Evolutionary conservation across 2,113 vertebrate genomes (phyloP).

Genomic region (Clinocottus analis): DNA sequence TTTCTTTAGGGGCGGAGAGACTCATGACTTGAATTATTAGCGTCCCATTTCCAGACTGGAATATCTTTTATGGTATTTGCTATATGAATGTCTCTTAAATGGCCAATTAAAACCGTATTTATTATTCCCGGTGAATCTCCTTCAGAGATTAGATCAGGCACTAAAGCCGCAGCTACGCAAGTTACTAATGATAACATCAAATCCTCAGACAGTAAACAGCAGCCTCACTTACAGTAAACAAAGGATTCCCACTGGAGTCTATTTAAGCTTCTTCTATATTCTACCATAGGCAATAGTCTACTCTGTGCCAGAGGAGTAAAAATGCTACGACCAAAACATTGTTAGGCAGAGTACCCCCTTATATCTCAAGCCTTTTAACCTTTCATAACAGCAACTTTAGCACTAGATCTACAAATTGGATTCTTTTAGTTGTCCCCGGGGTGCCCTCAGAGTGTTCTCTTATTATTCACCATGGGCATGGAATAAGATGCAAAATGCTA

Average conservation of each 20-base stretch:
- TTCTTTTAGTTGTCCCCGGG: background rate
- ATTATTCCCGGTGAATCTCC: background rate
- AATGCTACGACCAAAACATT: background rate
- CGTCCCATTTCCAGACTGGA: background rate
- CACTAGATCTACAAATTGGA: background rate
- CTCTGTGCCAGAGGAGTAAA: background rate
- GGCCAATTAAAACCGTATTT: background rate
- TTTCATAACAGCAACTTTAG: background rate
- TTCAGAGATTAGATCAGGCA: background rate
- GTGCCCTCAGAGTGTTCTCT: background rate
- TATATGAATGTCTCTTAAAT: background rate
- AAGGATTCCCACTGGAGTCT: background rate
- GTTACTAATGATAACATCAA: background rate
- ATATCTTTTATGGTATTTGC: background rate
- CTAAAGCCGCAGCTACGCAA: background rate
- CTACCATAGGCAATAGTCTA: background rate
- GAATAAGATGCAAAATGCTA: background rate
- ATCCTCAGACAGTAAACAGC: background rate
- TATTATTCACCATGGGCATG: background rate
- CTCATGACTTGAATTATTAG: background rate
- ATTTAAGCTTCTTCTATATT: background rate
- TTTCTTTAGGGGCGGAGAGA: background rate
- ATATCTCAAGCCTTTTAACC: background rate
- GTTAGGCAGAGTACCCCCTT: background rate
- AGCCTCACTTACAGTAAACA: background rate